phyloP scores from a whole-genome alignment of 2,113 vertebrate genomes.

The Eulemur rufifrons region DNA sequence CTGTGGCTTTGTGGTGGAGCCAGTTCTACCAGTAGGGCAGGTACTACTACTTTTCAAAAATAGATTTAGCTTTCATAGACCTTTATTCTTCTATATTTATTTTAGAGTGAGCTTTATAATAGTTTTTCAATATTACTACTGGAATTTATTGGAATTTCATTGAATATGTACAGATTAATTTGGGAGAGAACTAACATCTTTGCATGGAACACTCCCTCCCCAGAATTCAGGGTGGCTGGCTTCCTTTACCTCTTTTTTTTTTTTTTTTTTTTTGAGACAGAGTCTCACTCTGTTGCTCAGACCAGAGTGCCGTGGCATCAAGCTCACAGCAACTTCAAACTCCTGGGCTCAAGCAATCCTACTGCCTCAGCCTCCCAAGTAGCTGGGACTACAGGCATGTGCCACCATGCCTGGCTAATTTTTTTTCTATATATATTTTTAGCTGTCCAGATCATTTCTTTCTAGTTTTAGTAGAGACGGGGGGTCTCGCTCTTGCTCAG shows the following conservation, averaged over 20 bases:
- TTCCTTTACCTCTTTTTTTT: neutral
- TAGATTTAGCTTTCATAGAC: neutral
- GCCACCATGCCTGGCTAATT: too few relatives aligned
- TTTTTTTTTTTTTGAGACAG: too few relatives aligned
- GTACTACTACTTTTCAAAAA: constrained; percentile 12
- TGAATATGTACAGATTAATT: neutral
- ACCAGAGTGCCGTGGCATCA: too few relatives aligned
- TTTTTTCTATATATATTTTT: too few relatives aligned
- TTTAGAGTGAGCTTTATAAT: neutral
- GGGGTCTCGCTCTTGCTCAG: too few relatives aligned
- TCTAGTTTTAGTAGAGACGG: too few relatives aligned
- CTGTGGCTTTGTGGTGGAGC: constrained; percentile 26
- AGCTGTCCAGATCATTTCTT: too few relatives aligned
- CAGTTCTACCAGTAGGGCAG: constrained; percentile 54
- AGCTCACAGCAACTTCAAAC: too few relatives aligned
- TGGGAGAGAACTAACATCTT: neutral
- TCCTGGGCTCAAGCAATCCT: too few relatives aligned
- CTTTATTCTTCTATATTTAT: neutral
- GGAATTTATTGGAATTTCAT: neutral
- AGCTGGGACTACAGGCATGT: too few relatives aligned
- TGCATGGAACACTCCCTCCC: neutral
- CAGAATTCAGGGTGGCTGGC: neutral
- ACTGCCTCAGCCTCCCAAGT: too few relatives aligned
- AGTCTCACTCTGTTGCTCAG: too few relatives aligned
- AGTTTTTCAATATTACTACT: neutral